phyloP scores from a whole-genome alignment of 2,888 invertebrate genomes.

The Apantesis nais region DNA sequence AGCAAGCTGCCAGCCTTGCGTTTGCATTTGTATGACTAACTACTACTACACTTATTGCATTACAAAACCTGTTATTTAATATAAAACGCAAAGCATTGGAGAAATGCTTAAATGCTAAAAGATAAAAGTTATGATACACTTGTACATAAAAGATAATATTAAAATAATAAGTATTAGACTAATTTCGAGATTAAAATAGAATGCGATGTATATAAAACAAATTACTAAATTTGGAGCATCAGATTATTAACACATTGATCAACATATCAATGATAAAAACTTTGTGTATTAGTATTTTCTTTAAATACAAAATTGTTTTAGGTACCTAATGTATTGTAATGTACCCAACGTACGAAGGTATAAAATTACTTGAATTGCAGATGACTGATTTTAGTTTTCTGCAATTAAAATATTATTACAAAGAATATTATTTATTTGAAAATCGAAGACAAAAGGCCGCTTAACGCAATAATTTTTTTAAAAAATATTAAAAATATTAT shows the following conservation, averaged over 20 bases:
- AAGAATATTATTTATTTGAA: too few relatives aligned
- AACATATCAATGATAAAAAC: background rate
- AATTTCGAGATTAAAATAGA: background rate
- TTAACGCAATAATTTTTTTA: too few relatives aligned
- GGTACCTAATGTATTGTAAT: background rate
- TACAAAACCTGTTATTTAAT: conserved; percentile 52
- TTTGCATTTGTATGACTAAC: conserved; percentile 73
- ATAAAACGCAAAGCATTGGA: conserved; percentile 51
- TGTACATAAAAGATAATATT: background rate
- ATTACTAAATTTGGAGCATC: background rate
- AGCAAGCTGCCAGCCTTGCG: conserved; percentile 80
- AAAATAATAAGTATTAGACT: background rate
- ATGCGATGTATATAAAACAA: background rate
- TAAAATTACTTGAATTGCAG: background rate
- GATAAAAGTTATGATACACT: conserved; percentile 7
- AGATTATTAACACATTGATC: background rate
- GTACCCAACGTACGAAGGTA: background rate
- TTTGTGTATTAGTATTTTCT: background rate
- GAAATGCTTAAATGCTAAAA: conserved; percentile 32
- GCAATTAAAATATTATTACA: conserved; percentile 10
- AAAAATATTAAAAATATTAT: too few relatives aligned
- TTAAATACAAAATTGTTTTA: background rate
- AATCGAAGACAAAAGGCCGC: too few relatives aligned
- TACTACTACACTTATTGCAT: conserved; percentile 52
- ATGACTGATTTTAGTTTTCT: background rate